phyloP scores from a whole-genome alignment of 2,888 invertebrate genomes.

The Resseliella maxima region DNA sequence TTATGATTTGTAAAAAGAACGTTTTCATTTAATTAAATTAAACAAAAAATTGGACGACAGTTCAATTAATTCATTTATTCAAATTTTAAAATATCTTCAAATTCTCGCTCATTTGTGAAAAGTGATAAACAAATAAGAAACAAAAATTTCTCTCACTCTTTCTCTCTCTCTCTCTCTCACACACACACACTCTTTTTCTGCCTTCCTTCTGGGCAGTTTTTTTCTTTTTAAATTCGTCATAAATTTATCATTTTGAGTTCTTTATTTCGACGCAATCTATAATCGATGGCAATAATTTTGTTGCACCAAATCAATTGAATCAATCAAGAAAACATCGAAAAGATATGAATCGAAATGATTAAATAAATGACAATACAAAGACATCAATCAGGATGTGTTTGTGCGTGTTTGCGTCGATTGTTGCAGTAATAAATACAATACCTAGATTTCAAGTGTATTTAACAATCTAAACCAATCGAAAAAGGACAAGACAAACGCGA shows the following conservation, averaged over 20 bases:
- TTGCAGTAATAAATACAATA: neutral
- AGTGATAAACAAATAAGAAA: too few relatives aligned
- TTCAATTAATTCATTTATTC: too few relatives aligned
- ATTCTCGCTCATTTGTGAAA: too few relatives aligned
- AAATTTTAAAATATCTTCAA: too few relatives aligned
- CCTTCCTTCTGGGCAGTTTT: too few relatives aligned
- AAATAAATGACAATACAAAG: neutral
- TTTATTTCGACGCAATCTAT: neutral
- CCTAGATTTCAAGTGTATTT: neutral
- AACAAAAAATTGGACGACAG: too few relatives aligned
- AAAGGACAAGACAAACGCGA: neutral
- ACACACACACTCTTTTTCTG: too few relatives aligned
- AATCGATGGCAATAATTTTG: neutral
- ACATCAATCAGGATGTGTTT: neutral
- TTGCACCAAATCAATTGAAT: neutral
- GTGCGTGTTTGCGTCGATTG: neutral
- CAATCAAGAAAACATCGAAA: neutral
- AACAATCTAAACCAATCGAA: neutral
- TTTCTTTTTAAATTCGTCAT: neutral
- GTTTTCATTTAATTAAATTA: too few relatives aligned
- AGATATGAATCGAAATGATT: conserved; percentile 1
- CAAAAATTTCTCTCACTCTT: too few relatives aligned
- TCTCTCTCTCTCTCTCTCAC: neutral
- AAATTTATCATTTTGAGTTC: neutral
- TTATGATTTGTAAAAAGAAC: too few relatives aligned